Evolutionary conservation across 2,113 vertebrate genomes (phyloP).

Genomic region (Hipposideros armiger): DNA sequence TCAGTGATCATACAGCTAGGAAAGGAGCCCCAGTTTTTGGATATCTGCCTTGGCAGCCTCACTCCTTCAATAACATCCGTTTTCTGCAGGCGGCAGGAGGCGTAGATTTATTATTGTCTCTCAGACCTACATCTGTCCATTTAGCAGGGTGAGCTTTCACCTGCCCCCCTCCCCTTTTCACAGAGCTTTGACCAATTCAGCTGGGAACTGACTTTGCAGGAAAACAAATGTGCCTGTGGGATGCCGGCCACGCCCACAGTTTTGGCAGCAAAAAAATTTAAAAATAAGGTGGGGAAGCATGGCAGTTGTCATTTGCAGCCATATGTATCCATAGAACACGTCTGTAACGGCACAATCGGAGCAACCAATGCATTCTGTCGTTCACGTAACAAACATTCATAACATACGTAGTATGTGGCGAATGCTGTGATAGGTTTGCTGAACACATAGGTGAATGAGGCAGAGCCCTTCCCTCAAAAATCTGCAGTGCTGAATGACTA

Average conservation of each 20-base stretch:
- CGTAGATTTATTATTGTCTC: slow-evolving; percentile 75
- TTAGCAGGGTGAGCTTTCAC: slow-evolving; percentile 42
- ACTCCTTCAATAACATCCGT: slow-evolving; percentile 49
- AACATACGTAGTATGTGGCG: slow-evolving; percentile 44
- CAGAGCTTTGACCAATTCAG: slow-evolving; percentile 45
- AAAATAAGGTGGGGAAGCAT: not conserved
- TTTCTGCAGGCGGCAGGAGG: slow-evolving; percentile 72
- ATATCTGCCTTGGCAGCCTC: slow-evolving; percentile 10
- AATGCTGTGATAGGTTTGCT: slow-evolving; percentile 3
- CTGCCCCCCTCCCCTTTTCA: not conserved
- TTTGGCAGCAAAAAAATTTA: slow-evolving; percentile 37
- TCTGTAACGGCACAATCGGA: slow-evolving; percentile 16
- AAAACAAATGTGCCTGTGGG: not conserved
- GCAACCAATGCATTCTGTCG: not conserved
- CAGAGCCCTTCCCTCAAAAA: not conserved
- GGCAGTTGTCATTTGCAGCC: slow-evolving; percentile 24
- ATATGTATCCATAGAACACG: not conserved
- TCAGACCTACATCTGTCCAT: slow-evolving; percentile 25
- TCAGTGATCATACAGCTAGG: slow-evolving; percentile 65
- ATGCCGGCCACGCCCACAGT: not conserved
- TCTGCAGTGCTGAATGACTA: not conserved
- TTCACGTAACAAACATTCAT: not conserved
- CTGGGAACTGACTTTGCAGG: not conserved
- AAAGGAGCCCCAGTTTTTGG: slow-evolving; percentile 64
- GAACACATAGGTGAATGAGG: not conserved